Evolutionary conservation across 1,140 invertebrate genomes (phyloP).

Genomic region (Pararge aegeria): DNA sequence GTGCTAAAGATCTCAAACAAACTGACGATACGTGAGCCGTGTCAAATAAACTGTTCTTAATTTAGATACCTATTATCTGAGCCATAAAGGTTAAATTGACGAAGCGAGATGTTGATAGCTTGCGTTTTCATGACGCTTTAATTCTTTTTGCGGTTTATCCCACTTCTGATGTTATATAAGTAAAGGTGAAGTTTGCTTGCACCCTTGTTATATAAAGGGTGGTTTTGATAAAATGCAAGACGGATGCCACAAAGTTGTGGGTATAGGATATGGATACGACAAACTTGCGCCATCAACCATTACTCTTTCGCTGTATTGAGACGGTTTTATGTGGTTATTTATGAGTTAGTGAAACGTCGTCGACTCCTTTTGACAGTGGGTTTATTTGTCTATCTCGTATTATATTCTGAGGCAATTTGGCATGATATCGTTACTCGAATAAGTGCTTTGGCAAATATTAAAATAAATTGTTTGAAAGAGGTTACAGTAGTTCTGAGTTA

Average conservation of each 20-base stretch:
- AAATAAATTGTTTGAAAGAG: not conserved
- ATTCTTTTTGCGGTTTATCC: not conserved
- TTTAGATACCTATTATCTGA: not conserved
- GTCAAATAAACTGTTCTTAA: conserved; percentile 9
- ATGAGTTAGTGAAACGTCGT: not conserved
- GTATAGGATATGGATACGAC: conserved; percentile 15
- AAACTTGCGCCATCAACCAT: conserved; percentile 25
- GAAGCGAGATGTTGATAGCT: not conserved
- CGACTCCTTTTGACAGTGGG: not conserved
- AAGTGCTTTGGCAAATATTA: not conserved
- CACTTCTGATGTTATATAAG: not conserved
- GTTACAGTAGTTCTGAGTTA: too few species aligned
- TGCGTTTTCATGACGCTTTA: not conserved
- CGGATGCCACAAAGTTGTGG: conserved; percentile 20
- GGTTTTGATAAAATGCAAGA: conserved; percentile 4
- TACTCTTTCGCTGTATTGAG: conserved; percentile 17
- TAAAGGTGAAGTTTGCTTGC: conserved; percentile 6
- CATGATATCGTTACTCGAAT: not conserved
- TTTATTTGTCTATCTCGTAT: not conserved
- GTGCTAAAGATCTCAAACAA: conserved; percentile 32
- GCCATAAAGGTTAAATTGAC: not conserved
- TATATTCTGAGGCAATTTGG: not conserved
- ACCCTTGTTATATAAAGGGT: not conserved
- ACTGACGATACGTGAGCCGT: conserved; percentile 24
- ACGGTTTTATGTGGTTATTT: conserved; percentile 16